Evolutionary conservation across 2,888 invertebrate genomes (phyloP), one percentile per base, ranked within the genome.

Genomic region (Hypomecis atomaria): DNA sequence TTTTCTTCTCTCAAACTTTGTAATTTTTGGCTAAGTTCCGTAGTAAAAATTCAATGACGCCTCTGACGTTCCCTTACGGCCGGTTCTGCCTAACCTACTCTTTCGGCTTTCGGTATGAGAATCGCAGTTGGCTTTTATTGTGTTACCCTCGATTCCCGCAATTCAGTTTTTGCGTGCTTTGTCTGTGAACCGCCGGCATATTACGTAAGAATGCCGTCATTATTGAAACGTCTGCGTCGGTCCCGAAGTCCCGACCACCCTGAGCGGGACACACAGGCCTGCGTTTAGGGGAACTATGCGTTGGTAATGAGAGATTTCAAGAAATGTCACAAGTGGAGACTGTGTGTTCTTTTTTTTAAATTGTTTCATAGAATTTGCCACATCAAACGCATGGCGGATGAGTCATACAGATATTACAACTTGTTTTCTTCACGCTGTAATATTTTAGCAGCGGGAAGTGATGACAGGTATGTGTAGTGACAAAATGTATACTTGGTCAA

Each of bases 141-240:
- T 84, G 78, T 79, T 83, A 78, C 73, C 78, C 78, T 75, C 78
- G 78, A 84, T 88, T 86, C 87, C 76, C 69, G 82, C 78, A 80
- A 86, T 82, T 78, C 76, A 71, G 85, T 89, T 86, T 85, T 89
- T 88, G 85, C 80, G 76, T 71, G 75, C 79, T 76, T 74, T 74
- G 72, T 79, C 76, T 76, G 79, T 78, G 76, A 81, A 79, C 78
- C 71, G 80, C 82, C 82, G 82, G 76, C 82, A 80, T 75, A 81
- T 86, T 86, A 85, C 85, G 84, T 85, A 84, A 85, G 81, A 76
- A 76, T 78, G 74, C 80, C 75, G 81, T 86, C 87, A 87, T 90
- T 89, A 89, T 88, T 87, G 86, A 82, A 87, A 83, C 82, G 84
- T 87, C 83, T 83, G 77, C 73, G 75, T 76, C n/a, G n/a, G n/a